Conservation (phyloP, 2,797 vertebrate species). For the Sebastes iracundus region DNA sequence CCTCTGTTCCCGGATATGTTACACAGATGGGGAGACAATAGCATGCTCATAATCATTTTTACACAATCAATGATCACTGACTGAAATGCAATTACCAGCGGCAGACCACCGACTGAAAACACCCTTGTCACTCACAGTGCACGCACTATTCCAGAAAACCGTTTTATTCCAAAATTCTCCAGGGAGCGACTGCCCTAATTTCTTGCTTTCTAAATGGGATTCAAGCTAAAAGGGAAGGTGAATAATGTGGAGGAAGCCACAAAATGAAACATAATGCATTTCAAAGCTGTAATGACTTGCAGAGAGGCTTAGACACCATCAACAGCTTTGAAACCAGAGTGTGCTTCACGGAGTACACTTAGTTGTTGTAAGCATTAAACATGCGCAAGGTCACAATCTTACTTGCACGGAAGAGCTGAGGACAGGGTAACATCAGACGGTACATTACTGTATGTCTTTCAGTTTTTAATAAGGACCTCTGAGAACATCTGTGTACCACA, state of each 20-base stretch:
- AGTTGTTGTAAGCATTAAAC: constrained; percentile 12
- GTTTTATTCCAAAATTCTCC: constrained; percentile 66
- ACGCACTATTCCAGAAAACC: constrained; percentile 67
- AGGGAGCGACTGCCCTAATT: constrained; percentile 74
- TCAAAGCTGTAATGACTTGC: constrained; percentile 59
- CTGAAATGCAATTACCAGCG: constrained; percentile 61
- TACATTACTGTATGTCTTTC: not conserved
- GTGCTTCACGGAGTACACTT: constrained; percentile 7
- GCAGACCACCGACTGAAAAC: constrained; percentile 45
- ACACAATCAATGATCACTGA: constrained; percentile 45
- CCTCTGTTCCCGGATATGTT: constrained; percentile 22
- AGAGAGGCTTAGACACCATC: constrained; percentile 42
- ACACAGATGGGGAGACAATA: constrained; percentile 41
- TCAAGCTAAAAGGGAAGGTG: constrained; percentile 74
- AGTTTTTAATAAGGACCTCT: constrained; percentile 11
- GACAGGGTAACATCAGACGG: constrained; percentile 14
- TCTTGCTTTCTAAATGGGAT: constrained; percentile 72
- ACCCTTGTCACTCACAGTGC: constrained; percentile 54
- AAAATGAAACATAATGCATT: constrained; percentile 65
- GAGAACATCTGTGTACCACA: constrained; percentile 1
- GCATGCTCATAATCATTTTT: constrained; percentile 35
- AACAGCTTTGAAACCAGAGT: constrained; percentile 21
- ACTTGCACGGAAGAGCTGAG: not conserved
- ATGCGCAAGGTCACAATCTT: constrained; percentile 4
- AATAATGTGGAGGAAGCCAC: constrained; percentile 60